Conservation (phyloP, 1,140 invertebrate species). For the Capitella teleta region DNA sequence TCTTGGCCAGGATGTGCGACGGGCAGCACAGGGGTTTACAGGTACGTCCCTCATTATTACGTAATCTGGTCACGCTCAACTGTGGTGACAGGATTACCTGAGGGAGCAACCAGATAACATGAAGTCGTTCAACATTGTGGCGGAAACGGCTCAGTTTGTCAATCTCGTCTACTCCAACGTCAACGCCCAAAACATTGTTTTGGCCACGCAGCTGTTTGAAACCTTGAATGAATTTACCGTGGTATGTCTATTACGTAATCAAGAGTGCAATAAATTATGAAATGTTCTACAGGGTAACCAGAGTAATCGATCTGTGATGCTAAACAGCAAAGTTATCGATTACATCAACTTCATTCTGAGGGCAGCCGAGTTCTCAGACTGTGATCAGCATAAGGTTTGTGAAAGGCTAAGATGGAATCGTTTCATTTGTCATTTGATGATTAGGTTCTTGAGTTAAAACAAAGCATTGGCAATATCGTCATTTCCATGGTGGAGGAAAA, state of each 20-base stretch:
- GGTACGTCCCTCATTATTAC: slow-evolving; percentile 16
- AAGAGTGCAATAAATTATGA: neutral
- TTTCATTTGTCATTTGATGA: no score
- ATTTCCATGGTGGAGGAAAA: slow-evolving; percentile 14
- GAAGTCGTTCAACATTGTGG: slow-evolving; percentile 36
- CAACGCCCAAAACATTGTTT: slow-evolving; percentile 24
- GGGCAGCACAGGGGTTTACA: slow-evolving; percentile 33
- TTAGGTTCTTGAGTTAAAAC: slow-evolving; percentile 28
- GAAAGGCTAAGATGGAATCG: neutral
- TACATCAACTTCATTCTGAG: slow-evolving; percentile 39
- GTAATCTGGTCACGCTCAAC: neutral
- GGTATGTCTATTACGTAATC: slow-evolving; percentile 21
- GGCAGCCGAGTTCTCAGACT: slow-evolving; percentile 27
- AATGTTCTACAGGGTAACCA: slow-evolving; percentile 29
- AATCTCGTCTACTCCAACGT: slow-evolving; percentile 34
- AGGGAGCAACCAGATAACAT: slow-evolving; percentile 39
- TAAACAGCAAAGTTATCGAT: slow-evolving; percentile 39
- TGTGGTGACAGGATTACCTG: slow-evolving; percentile 20
- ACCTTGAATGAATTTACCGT: slow-evolving; percentile 34
- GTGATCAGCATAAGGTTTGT: slow-evolving; percentile 31
- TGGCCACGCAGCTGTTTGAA: slow-evolving; percentile 31
- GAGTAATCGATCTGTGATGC: slow-evolving; percentile 30
- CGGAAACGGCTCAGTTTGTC: slow-evolving; percentile 29
- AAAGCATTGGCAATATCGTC: slow-evolving; percentile 23
- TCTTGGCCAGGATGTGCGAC: slow-evolving; percentile 40